Conservation (phyloP, 2,113 vertebrate species). For the Poicephalus meyeri region DNA sequence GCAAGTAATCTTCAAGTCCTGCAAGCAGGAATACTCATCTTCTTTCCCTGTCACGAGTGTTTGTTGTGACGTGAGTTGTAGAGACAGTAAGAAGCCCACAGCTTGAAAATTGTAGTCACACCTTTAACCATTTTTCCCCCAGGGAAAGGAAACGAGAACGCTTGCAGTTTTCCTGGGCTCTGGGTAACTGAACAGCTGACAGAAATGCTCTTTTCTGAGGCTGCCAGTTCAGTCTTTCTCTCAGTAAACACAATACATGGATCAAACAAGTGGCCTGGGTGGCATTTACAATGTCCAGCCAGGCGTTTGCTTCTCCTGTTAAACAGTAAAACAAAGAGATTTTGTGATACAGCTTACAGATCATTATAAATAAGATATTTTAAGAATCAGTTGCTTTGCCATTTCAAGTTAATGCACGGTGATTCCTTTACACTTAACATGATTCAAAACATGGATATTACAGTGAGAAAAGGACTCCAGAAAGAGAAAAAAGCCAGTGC, state of each 20-base stretch:
- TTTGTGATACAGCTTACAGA: background rate
- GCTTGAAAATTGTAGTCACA: background rate
- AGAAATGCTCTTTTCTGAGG: background rate
- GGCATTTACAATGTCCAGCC: background rate
- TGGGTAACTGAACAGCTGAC: background rate
- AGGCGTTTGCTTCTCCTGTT: background rate
- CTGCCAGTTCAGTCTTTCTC: background rate
- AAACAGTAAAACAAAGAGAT: background rate
- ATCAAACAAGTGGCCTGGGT: background rate
- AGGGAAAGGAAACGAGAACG: background rate
- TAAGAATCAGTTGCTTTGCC: background rate
- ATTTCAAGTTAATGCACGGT: background rate
- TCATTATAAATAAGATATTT: background rate
- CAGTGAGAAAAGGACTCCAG: background rate
- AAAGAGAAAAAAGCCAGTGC: background rate
- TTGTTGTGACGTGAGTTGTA: background rate
- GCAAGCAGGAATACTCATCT: rapidly evolving
- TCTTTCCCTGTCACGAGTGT: background rate
- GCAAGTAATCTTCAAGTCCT: background rate
- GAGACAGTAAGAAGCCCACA: background rate
- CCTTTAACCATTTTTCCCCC: background rate
- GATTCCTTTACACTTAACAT: background rate
- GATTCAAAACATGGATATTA: background rate
- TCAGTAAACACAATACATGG: background rate
- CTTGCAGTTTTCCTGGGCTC: background rate